Evolutionary conservation across 2,797 vertebrate genomes (phyloP), one percentile per base, ranked within the genome.

Genomic region (Sandelia bainsii): DNA sequence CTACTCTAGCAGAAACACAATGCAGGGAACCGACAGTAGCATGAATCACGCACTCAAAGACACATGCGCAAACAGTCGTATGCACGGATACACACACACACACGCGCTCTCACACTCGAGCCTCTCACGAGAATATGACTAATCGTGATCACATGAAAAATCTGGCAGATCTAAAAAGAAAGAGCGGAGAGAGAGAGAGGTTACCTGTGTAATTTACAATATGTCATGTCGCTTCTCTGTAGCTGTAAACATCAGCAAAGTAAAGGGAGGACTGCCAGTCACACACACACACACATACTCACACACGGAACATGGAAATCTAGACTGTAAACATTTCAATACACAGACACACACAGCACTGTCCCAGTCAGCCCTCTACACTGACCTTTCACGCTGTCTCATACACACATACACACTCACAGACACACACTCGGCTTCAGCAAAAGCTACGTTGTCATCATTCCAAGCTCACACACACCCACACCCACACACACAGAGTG

Each of bases 231-330:
- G 70, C 85, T 79, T 88, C 75, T 91, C 75, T 80, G 83, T 59
- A 80, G 84, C 89, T 92, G 91, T 93, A 93, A 93, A 93, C 93
- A 89, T 93, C 86, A 88, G 90, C 89, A 91, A 90, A 88, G 90
- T 87, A 93, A 91, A 93, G 88, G 90, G 90, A 92, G 83, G 91
- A 91, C 85, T 89, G 87, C 83, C 90, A 83, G 81, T 80, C 72
- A 40, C 76, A 76, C 19, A 20, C 45, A 46, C 88, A 79, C 83
- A 87, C 79, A 65, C 45, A 46, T 17, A 45, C 44, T n/a, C 88
- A 78, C 83, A 87, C 80, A 63, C 73, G 84, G 79, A 75, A 90
- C 84, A 88, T 87, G 85, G 79, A 85, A 84, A 83, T 77, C 85
- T 87, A 86, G 67, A 89, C 88, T 91, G 91, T 92, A 92, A 93